These are phyloP conservation scores for Nephrotoma flavescens DNA, from an alignment of 2,888 invertebrate genomes.

Conservation along the genomic window DNA sequence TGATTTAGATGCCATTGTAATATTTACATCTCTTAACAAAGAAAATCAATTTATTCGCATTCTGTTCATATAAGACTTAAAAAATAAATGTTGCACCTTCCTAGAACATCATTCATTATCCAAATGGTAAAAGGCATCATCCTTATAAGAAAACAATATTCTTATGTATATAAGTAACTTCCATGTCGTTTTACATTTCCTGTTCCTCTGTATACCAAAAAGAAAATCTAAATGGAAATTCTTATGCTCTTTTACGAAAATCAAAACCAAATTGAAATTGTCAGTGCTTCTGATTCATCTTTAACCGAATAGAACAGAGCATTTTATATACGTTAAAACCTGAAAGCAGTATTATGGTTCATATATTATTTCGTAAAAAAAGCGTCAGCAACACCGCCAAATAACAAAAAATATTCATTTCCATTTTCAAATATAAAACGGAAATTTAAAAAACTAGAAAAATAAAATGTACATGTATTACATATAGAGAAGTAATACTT, in stretches of 20 bases:
- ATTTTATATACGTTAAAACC: background rate
- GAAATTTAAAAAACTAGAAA: background rate
- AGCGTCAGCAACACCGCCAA: background rate
- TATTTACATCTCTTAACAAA: no score
- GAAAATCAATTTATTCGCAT: background rate
- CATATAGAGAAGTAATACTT: background rate
- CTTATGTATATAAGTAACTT: background rate
- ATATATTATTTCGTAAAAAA: background rate
- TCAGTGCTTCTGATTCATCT: background rate
- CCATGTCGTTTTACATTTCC: background rate
- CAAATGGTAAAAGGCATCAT: background rate
- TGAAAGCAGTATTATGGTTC: background rate
- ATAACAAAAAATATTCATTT: background rate
- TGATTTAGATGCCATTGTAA: no score
- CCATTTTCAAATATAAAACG: background rate
- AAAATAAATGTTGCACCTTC: background rate
- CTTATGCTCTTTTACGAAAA: background rate
- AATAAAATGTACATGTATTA: background rate
- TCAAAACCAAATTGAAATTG: background rate
- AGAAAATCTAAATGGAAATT: background rate
- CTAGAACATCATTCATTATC: background rate
- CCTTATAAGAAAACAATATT: background rate
- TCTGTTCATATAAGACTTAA: background rate
- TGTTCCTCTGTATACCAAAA: background rate
- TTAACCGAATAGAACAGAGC: background rate